Evolutionary conservation across 1,140 invertebrate species (phyloP).

Genomic region (Branchinecta lindahli): DNA sequence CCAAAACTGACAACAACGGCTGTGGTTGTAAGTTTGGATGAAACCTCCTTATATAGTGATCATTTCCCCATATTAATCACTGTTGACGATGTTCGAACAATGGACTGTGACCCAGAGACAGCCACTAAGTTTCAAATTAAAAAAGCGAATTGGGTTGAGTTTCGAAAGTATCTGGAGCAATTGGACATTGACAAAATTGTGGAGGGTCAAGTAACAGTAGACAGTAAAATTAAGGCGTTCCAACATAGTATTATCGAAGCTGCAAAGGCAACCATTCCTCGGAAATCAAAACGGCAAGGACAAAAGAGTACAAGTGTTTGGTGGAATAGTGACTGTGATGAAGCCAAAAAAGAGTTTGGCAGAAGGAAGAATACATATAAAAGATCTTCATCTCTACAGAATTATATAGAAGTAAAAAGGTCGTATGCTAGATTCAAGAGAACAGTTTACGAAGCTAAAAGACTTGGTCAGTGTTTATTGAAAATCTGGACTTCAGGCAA

Average conservation of each 20-base stretch:
- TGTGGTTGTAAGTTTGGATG: background rate
- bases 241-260: background rate
- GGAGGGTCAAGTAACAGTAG: background rate
- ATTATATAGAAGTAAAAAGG: conserved; percentile 1
- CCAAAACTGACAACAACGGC: background rate
- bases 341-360: background rate
- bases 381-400: background rate
- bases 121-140: conserved; percentile 9
- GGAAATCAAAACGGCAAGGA: background rate
- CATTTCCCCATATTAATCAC: background rate
- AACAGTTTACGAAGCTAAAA: background rate
- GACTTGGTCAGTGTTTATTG: background rate
- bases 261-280: background rate
- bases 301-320: conserved; percentile 5
- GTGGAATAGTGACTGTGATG: background rate
- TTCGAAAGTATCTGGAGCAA: background rate
- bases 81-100: background rate
- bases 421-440: background rate
- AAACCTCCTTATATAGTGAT: background rate
- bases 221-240: background rate
- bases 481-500: background rate
- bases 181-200: background rate
- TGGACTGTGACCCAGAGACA: background rate
- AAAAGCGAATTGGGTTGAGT: background rate
- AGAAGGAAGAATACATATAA: conserved; percentile 4